Evolutionary conservation across 2,113 vertebrate genomes (phyloP).

Genomic region (Pelecanus crispus): DNA sequence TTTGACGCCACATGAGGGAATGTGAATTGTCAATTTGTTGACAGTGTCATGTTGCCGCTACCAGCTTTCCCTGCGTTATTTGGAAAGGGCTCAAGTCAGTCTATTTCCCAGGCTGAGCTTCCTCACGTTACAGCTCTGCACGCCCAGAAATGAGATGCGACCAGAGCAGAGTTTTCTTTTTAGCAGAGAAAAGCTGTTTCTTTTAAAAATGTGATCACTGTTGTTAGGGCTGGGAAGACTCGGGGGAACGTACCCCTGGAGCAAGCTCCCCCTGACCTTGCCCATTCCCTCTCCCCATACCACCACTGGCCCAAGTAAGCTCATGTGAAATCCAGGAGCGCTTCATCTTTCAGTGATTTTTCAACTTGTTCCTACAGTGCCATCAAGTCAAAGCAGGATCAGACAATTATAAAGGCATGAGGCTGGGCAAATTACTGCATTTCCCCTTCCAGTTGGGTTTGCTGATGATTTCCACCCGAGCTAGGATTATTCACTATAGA

Average conservation of each 20-base stretch:
- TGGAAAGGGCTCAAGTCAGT: conserved; percentile 52
- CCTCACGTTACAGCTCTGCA: not conserved
- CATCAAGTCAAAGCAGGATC: not conserved
- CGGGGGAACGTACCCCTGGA: not conserved
- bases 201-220: not conserved
- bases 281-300: not conserved
- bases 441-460: not conserved
- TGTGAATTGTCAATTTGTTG: conserved; percentile 62
- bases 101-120: conserved; percentile 19
- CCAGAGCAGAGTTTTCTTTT: not conserved
- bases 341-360: not conserved
- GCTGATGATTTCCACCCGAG: not conserved
- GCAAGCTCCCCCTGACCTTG: not conserved
- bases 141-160: not conserved
- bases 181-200: not conserved
- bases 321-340: not conserved
- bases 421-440: not conserved
- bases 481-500: not conserved
- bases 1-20: conserved; percentile 43
- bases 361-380: not conserved
- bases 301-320: not conserved
- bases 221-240: not conserved
- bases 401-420: not conserved
- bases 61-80: not conserved
- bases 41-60: conserved; percentile 54